A percentile compares a stretch with the other conserved stretches of the same genome.
phyloP scores from a whole-genome alignment of 2,113 vertebrate species.

The Tetraodon nigroviridis region DNA sequence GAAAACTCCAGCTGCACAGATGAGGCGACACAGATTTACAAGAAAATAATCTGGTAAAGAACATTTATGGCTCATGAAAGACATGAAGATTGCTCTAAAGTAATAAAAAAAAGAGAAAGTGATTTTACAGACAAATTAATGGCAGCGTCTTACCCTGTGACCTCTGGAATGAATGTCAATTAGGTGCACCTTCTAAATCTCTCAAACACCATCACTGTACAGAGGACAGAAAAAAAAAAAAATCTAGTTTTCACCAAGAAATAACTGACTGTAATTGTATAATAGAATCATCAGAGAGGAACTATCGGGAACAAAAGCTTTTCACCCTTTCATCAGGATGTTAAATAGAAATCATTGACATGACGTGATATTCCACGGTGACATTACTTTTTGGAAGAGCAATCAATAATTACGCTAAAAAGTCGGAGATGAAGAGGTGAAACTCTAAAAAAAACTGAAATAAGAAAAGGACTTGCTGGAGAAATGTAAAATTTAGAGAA shows the following conservation, averaged over 20 bases:
- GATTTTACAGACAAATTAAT: too few relatives aligned
- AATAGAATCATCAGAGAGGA: slow-evolving; percentile 47
- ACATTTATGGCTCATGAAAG: too few relatives aligned
- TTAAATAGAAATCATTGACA: slow-evolving; percentile 18
- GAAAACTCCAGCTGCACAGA: too few relatives aligned
- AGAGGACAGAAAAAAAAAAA: slow-evolving; percentile 28
- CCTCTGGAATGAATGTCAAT: too few relatives aligned
- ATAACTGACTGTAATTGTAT: slow-evolving; percentile 60
- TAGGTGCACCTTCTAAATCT: too few relatives aligned
- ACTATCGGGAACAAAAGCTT: slow-evolving; percentile 30
- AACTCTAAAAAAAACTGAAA: slow-evolving; percentile 71
- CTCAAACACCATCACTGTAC: slow-evolving; percentile 11
- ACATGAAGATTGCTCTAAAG: too few relatives aligned
- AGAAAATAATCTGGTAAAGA: too few relatives aligned
- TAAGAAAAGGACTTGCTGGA: slow-evolving; percentile 62
- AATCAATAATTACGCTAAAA: slow-evolving; percentile 18
- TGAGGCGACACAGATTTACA: too few relatives aligned
- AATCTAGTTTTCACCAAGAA: slow-evolving; percentile 52
- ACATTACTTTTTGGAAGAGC: slow-evolving; percentile 8
- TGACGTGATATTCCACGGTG: slow-evolving; percentile 20
- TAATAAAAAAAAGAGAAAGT: too few relatives aligned
- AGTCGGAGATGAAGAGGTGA: slow-evolving; percentile 28
- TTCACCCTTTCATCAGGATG: slow-evolving; percentile 1
- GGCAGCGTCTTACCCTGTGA: too few relatives aligned
- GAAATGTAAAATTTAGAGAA: slow-evolving; percentile 57